Evolutionary conservation across 2,113 vertebrate species (phyloP).

Genomic region (Anoura caudifer): DNA sequence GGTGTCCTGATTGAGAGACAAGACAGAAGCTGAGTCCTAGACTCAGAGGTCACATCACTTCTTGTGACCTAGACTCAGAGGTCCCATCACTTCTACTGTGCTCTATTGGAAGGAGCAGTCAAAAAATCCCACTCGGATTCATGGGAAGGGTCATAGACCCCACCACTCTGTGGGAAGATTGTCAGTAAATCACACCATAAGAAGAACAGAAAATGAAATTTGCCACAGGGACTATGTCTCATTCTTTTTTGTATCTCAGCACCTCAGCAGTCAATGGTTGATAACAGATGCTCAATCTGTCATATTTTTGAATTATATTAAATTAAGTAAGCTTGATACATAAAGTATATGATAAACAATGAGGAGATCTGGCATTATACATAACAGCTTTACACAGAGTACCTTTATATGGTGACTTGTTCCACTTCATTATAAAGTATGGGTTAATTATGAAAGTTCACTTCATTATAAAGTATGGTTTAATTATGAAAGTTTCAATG

Average conservation of each 20-base stretch:
- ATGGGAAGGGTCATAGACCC: background rate
- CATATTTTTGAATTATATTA: constrained; percentile 44
- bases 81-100: background rate
- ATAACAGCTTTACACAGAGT: constrained; percentile 54
- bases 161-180: background rate
- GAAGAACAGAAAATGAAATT: constrained; percentile 26
- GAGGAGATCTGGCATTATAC: constrained; percentile 49
- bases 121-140: background rate
- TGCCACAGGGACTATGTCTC: background rate
- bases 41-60: background rate
- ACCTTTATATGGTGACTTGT: constrained; percentile 64
- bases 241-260: constrained; percentile 23
- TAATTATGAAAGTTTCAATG: constrained; percentile 66
- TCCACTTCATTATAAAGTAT: constrained; percentile 72
- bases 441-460: constrained; percentile 59
- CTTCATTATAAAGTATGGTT: constrained; percentile 74
- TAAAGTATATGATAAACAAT: constrained; percentile 58
- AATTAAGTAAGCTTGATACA: constrained; percentile 66
- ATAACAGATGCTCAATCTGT: constrained; percentile 55
- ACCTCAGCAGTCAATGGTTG: constrained; percentile 22
- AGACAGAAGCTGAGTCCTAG: background rate
- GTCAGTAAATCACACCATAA: background rate
- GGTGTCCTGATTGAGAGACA: background rate
- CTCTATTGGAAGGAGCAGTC: background rate
- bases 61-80: background rate